A percentile compares a stretch with the other conserved stretches of the same genome.
Conservation (phyloP, 2,888 invertebrate species). For the Norana najaformis region DNA sequence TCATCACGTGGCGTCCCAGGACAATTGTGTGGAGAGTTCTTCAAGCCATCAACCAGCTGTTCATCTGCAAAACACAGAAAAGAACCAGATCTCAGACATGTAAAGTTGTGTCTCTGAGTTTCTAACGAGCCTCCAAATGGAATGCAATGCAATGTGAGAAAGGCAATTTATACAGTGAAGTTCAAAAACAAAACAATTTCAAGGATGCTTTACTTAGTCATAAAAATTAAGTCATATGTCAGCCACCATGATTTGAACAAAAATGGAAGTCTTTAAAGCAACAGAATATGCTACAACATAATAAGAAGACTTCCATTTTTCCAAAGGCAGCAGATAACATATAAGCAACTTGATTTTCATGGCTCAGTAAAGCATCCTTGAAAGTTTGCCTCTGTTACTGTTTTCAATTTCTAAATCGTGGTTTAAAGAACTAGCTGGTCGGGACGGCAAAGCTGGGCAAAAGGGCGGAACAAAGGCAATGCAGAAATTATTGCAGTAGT, state of each 20-base stretch:
- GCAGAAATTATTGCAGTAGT: constrained; percentile 44
- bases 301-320: no score
- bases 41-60: constrained; percentile 80
- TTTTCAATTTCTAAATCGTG: not conserved
- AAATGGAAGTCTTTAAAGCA: no score
- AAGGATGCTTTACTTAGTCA: not conserved
- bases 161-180: not conserved
- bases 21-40: constrained; percentile 89
- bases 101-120: not conserved
- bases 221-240: no score
- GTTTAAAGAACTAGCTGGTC: not conserved
- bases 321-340: no score
- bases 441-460: constrained; percentile 13
- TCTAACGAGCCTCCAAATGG: not conserved
- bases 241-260: no score
- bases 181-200: not conserved
- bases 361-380: no score
- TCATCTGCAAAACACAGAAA: constrained; percentile 39
- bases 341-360: no score
- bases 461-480: constrained; percentile 19
- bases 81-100: not conserved
- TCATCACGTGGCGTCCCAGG: constrained; percentile 93
- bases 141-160: not conserved
- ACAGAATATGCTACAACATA: no score
- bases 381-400: not conserved